phyloP scores from a whole-genome alignment of 92 coral and sea anemone species.

The Palythoa grandis region DNA sequence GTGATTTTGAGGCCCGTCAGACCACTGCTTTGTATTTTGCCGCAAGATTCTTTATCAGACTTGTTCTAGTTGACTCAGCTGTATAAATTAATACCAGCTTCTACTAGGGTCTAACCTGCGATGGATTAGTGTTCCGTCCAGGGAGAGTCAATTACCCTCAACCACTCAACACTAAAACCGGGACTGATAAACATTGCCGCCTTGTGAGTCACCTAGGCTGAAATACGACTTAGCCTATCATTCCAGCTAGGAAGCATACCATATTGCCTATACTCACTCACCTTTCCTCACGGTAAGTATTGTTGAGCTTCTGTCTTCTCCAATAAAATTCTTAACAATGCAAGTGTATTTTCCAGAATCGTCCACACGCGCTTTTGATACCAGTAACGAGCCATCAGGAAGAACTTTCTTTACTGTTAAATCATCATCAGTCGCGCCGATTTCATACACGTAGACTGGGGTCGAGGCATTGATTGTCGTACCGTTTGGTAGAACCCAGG shows the following conservation, averaged over 20 bases:
- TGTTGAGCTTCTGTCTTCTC: conserved; percentile 45
- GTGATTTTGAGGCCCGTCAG: too few relatives aligned
- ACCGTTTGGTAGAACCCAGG: conserved; percentile 66
- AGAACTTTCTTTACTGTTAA: conserved; percentile 45
- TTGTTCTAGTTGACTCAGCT: too few relatives aligned
- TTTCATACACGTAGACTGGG: conserved; percentile 38
- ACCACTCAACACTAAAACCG: too few relatives aligned
- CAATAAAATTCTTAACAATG: conserved; percentile 56
- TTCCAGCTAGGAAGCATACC: background rate
- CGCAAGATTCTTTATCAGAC: too few relatives aligned
- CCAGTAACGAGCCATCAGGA: conserved; percentile 64
- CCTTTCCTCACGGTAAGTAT: conserved; percentile 67
- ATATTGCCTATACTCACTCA: background rate
- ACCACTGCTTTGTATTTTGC: too few relatives aligned
- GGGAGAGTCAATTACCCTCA: too few relatives aligned
- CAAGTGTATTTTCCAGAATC: conserved; percentile 74
- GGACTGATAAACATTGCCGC: too few relatives aligned
- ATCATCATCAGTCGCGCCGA: conserved; percentile 52
- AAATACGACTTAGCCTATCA: background rate
- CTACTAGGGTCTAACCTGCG: too few relatives aligned
- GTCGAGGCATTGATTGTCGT: conserved; percentile 32
- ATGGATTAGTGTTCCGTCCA: too few relatives aligned
- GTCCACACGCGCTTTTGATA: conserved; percentile 47
- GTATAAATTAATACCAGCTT: too few relatives aligned
- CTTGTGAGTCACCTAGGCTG: too few relatives aligned